Evolutionary conservation across 2,888 invertebrate genomes (phyloP).

Genomic region (Oscheius sp.): DNA sequence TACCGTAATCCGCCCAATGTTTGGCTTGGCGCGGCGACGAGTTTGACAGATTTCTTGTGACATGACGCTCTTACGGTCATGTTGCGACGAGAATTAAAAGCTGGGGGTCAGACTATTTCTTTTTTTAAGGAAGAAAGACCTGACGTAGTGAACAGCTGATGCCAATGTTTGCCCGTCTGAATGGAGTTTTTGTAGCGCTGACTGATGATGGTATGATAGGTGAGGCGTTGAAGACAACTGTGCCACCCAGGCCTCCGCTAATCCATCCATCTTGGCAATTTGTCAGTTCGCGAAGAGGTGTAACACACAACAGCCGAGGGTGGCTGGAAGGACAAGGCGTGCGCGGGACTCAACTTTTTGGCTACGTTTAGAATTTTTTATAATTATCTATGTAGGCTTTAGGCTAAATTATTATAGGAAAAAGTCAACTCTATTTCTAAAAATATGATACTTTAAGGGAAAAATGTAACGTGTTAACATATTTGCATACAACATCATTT

Average conservation of each 20-base stretch:
- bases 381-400: too few species aligned
- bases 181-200: slow-evolving; percentile 25
- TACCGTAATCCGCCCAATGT: slow-evolving; percentile 26
- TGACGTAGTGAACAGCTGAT: slow-evolving; percentile 1
- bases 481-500: too few species aligned
- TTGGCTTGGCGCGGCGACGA: slow-evolving; percentile 23
- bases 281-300: slow-evolving; percentile 26
- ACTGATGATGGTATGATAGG: slow-evolving; percentile 30
- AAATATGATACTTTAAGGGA: too few species aligned
- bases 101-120: neutral
- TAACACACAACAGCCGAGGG: slow-evolving; percentile 24
- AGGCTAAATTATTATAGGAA: neutral
- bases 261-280: slow-evolving; percentile 28
- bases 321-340: slow-evolving; percentile 8
- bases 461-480: too few species aligned
- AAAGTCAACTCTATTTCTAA: neutral
- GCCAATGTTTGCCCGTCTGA: neutral
- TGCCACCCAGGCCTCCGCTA: neutral
- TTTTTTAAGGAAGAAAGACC: neutral
- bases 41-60: slow-evolving; percentile 24
- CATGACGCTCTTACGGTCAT: slow-evolving; percentile 16
- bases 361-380: too few species aligned
- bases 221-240: slow-evolving; percentile 24
- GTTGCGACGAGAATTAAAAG: slow-evolving; percentile 26
- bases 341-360: neutral